Base-by-base conservation (phyloP, 2,797 vertebrate genomes). In the Chaetophractus vellerosus region DNA sequence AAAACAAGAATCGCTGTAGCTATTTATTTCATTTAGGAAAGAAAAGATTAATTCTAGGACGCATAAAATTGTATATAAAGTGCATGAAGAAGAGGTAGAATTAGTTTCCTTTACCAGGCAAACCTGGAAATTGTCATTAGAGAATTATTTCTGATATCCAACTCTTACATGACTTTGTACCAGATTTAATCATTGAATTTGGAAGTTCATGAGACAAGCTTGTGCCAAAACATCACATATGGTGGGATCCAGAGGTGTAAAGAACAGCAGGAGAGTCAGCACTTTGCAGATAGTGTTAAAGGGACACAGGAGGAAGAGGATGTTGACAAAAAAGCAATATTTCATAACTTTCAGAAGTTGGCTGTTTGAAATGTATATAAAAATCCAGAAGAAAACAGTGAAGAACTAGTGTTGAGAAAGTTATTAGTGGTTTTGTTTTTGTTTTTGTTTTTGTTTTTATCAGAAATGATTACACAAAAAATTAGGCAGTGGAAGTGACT, bases 1-100 rank as follows among this genome's bases (percentile, higher is more conserved):
- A 99, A 99, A 99, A 97, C 99, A 99, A 93, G 99, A 99, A 97
- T 99, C 99, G 99, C 99, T 99, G 99, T 99, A 99, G 99, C 98
- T 99, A 21, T 99, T 99, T 97, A 99, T 99, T 78, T 99, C 99
- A 21, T 99, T 99, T 97, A 98, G 99, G 95, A 98, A 99, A 93
- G 99, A 99, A 59, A 99, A 99, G 98, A 99, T 98, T 99, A 72
- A 99, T 99, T 99, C 99, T 95, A 99, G 99, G 98, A 99, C 99
- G 45, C 99, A 98, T 97, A 99, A 99, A 0, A 45, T 45, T 9
- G 99, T 99, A 95, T 99, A 99, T 98, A 96, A 99, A 98, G 98
- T 99, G 99, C 96, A 98, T 98, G 66, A 99, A 99, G 89, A 99
- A 99, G 99, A 99, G 99, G 99, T 99, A 97, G 99, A 99, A 97